Evolutionary conservation across 2,888 invertebrate species (phyloP).

Genomic region (Agrotis exclamationis): DNA sequence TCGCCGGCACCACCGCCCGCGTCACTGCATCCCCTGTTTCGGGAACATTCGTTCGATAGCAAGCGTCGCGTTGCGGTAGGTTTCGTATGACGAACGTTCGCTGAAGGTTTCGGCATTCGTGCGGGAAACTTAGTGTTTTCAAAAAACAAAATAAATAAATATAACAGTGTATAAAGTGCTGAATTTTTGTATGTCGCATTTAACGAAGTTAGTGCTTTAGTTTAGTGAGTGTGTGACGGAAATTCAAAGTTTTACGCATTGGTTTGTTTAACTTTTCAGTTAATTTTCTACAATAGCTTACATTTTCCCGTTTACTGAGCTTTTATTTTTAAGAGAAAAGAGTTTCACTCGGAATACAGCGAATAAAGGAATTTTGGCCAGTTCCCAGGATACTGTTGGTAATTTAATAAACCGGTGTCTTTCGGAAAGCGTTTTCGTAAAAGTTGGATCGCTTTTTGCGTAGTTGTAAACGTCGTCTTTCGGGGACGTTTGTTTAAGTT

Average conservation of each 20-base stretch:
- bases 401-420: conserved; percentile 37
- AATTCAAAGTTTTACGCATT: conserved; percentile 72
- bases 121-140: conserved; percentile 64
- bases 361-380: conserved; percentile 42
- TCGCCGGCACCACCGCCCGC: conserved; percentile 82
- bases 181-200: conserved; percentile 67
- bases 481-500: conserved; percentile 18
- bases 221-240: conserved; percentile 69
- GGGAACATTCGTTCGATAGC: conserved; percentile 76
- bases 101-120: conserved; percentile 64
- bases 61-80: conserved; percentile 84
- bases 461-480: conserved; percentile 15
- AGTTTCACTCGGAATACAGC: conserved; percentile 30
- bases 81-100: conserved; percentile 76
- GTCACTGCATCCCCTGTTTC: conserved; percentile 67
- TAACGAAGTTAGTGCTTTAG: conserved; percentile 61
- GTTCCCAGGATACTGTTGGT: conserved; percentile 33
- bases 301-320: conserved; percentile 42
- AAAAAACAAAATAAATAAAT: conserved; percentile 44
- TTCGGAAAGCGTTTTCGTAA: conserved; percentile 19
- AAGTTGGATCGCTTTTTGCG: conserved; percentile 26
- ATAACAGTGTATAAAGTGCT: conserved; percentile 64
- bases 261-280: conserved; percentile 66
- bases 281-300: conserved; percentile 43
- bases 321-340: conserved; percentile 12